Percentiles rank a stretch among this genome's conserved stretches.
Conservation (phyloP, 92 coral and sea anemone genomes). For the Umimayanthus kanabou region DNA sequence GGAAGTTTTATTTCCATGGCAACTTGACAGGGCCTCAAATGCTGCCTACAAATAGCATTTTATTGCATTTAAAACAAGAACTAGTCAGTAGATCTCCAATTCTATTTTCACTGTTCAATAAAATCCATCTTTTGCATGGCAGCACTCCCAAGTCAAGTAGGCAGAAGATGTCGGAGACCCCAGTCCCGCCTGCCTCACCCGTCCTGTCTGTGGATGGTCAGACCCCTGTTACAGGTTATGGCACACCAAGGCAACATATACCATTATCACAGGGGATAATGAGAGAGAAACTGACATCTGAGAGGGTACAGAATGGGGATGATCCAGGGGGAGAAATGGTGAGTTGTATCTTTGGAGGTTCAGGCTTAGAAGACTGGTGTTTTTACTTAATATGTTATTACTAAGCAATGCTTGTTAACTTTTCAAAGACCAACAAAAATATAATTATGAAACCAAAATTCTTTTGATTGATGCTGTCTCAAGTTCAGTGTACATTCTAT, state of each 20-base stretch:
- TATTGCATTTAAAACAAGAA: too few relatives aligned
- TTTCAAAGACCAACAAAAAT: too few relatives aligned
- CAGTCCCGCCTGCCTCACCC: conserved; percentile 91
- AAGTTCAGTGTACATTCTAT: too few relatives aligned
- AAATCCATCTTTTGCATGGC: background rate
- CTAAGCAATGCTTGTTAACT: too few relatives aligned
- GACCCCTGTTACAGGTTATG: conserved; percentile 34
- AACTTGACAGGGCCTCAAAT: too few relatives aligned
- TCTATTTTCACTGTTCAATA: background rate
- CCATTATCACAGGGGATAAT: background rate
- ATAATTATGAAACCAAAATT: too few relatives aligned
- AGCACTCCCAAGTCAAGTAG: conserved; percentile 91
- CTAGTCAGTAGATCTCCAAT: too few relatives aligned
- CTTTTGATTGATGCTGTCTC: too few relatives aligned
- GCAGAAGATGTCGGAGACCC: conserved; percentile 79
- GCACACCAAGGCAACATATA: background rate
- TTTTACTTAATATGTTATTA: too few relatives aligned
- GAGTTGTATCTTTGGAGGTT: background rate
- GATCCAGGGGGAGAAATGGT: conserved; percentile 24
- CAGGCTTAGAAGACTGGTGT: background rate
- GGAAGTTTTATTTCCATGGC: too few relatives aligned
- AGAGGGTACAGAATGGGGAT: conserved; percentile 15
- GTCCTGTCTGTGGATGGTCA: conserved; percentile 60
- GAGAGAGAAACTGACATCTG: conserved; percentile 5
- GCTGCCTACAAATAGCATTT: too few relatives aligned